Conservation (phyloP, 92 coral and sea anemone species). For the Zoanthus sansibaricus region DNA sequence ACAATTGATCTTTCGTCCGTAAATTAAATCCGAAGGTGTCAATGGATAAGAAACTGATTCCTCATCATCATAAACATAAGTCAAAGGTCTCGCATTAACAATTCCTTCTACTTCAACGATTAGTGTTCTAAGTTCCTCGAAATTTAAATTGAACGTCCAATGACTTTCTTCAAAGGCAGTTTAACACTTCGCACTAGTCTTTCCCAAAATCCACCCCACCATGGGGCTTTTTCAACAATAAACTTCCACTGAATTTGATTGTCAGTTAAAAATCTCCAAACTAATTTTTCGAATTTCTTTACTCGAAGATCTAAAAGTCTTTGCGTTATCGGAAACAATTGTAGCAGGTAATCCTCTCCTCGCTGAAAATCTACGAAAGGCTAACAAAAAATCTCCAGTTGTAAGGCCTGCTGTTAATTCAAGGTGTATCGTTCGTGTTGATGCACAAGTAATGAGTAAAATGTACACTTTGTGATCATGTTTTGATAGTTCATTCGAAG, state of each 20-base stretch:
- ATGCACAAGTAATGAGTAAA: constrained; percentile 47
- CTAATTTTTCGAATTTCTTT: constrained; percentile 59
- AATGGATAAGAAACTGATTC: constrained; percentile 48
- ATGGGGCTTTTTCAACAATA: constrained; percentile 72
- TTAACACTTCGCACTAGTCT: constrained; percentile 65
- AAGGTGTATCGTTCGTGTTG: constrained; percentile 50
- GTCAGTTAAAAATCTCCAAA: constrained; percentile 55
- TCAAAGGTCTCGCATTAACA: constrained; percentile 60
- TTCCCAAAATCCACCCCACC: constrained; percentile 86
- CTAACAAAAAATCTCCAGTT: constrained; percentile 52
- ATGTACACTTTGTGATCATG: too few species aligned
- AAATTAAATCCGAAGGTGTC: constrained; percentile 56
- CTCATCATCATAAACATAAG: constrained; percentile 60
- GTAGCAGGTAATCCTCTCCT: constrained; percentile 71
- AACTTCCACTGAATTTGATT: constrained; percentile 62
- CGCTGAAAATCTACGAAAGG: constrained; percentile 62
- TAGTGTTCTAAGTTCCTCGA: constrained; percentile 59
- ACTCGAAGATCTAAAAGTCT: constrained; percentile 62
- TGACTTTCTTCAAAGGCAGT: constrained; percentile 57
- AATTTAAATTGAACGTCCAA: constrained; percentile 60
- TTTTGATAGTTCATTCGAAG: background rate
- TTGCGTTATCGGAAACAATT: constrained; percentile 72
- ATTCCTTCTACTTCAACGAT: constrained; percentile 58
- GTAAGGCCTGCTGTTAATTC: constrained; percentile 14
- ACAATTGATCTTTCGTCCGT: constrained; percentile 45